Evolutionary conservation across 2,113 vertebrate species (phyloP).

Genomic region (Haemorhous mexicanus): DNA sequence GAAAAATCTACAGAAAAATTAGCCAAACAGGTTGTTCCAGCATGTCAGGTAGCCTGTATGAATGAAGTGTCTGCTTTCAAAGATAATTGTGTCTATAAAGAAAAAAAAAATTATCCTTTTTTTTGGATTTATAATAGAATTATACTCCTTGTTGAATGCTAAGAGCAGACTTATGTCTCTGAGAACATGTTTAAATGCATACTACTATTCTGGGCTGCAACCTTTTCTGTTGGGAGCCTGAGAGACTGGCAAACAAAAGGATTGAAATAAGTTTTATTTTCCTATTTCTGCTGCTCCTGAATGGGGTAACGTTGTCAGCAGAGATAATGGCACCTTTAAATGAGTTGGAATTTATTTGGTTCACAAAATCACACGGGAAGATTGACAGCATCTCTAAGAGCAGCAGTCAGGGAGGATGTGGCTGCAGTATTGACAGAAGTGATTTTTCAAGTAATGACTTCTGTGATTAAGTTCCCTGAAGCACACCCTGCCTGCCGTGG

Average conservation of each 20-base stretch:
- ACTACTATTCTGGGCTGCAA: not conserved
- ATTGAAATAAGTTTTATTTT: constrained; percentile 52
- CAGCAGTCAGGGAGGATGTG: constrained; percentile 62
- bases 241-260: constrained; percentile 41
- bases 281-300: constrained; percentile 1
- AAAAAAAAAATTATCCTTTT: not conserved
- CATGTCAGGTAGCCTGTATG: not conserved
- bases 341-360: constrained; percentile 64
- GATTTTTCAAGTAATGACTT: constrained; percentile 71
- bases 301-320: constrained; percentile 31
- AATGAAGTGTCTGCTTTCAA: constrained; percentile 7
- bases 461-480: constrained; percentile 70
- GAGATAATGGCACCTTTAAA: constrained; percentile 64
- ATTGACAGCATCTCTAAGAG: constrained; percentile 72
- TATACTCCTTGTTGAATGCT: not conserved
- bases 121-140: not conserved
- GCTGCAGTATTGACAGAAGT: constrained; percentile 66
- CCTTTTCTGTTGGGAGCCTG: not conserved
- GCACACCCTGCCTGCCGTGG: constrained; percentile 49
- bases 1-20: not conserved
- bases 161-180: not conserved
- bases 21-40: not conserved
- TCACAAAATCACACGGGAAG: constrained; percentile 47
- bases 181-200: not conserved
- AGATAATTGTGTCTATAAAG: not conserved